Evolutionary conservation across 2,113 vertebrate species (phyloP), one percentile per base, ranked within the genome.

Genomic region (Eolophus roseicapilla): DNA sequence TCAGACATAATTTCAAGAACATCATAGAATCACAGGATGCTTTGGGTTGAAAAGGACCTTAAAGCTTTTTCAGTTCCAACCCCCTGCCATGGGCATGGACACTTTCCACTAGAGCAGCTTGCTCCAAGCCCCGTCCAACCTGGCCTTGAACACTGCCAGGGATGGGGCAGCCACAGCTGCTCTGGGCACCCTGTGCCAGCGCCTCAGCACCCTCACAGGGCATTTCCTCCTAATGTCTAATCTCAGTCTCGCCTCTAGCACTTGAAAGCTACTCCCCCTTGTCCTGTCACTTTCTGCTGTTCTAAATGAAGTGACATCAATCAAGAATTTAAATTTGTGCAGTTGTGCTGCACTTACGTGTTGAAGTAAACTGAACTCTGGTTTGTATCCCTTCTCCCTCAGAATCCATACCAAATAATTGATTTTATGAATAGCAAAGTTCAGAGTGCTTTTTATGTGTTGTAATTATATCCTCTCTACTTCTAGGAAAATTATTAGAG

Each of bases 361-460:
- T 18, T 41, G 27, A 78, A 79, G 35, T 67, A 41, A 79, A 62
- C 10, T 41, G 11, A 25, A 41, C 11, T 75, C 16, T 39, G 9
- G 4, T 53, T 84, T 92, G 27, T 25, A 41, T 7, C 7, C 0
- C 9, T 78, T 69, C 8, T 50, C 15, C 27, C 65, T 85, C 50
- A 52, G 17, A 68, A 28, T 62, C 41, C 57, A 21, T 63, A 37
- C 7, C 9, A 75, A 82, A 46, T 25, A 35, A 6, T 33, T 67
- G 5, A 9, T 60, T 75, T 35, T 68, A 35, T 0, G 0, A 62
- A 44, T 63, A 46, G 2, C 31, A 63, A 57, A 62, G 12, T 67
- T 87, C 29, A 78, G 23, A 49, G 8, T 50, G 27, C 7, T 59
- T 77, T 84, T 74, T 47, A 6, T 41, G 6, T 46, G 33, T 50